A percentile compares a stretch with the other conserved stretches of the same genome.
Conservation (phyloP, 2,797 vertebrate genomes). For the Rachycentron canadum region DNA sequence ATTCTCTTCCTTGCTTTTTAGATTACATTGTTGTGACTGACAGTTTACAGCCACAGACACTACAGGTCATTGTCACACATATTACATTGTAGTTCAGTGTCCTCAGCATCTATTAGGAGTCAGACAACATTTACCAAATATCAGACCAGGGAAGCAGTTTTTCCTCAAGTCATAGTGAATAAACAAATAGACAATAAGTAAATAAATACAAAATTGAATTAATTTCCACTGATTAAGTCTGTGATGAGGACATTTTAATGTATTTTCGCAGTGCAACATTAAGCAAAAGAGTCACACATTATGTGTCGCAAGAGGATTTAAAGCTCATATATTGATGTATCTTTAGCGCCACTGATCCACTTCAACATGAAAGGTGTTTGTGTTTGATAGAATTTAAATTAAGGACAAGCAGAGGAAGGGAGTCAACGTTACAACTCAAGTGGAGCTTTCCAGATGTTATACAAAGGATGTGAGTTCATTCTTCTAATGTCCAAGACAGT, state of each 20-base stretch:
- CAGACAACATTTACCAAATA: background rate
- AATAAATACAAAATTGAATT: background rate
- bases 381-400: slow-evolving; percentile 45
- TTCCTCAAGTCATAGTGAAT: background rate
- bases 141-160: background rate
- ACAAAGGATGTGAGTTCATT: slow-evolving; percentile 83
- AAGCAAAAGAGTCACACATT: background rate
- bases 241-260: no score
- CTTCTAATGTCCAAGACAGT: slow-evolving; percentile 66
- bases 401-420: slow-evolving; percentile 81
- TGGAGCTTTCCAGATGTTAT: slow-evolving; percentile 86
- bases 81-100: background rate
- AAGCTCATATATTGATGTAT: slow-evolving; percentile 4
- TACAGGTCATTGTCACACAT: background rate
- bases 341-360: slow-evolving; percentile 8
- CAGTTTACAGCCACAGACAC: background rate
- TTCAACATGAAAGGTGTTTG: slow-evolving; percentile 52
- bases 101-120: slow-evolving; percentile 6
- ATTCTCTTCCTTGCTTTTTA: background rate
- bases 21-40: slow-evolving; percentile 38
- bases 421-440: slow-evolving; percentile 68
- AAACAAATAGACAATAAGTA: background rate
- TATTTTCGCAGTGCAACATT: background rate
- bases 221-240: no score
- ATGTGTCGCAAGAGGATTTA: background rate